Conservation (phyloP, 2,888 invertebrate species). For the Pyralis farinalis region DNA sequence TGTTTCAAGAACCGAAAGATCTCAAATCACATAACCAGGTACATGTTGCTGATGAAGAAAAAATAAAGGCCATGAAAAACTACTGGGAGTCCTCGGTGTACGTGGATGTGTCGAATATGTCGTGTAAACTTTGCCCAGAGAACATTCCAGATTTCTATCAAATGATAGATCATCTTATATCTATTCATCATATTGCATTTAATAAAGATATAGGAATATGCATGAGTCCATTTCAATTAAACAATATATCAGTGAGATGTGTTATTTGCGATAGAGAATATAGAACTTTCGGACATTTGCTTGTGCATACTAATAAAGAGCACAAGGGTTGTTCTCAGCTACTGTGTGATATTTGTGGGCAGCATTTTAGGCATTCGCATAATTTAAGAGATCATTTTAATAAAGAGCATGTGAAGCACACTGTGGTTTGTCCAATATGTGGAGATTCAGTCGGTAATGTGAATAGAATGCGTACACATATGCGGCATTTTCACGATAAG, state of each 20-base stretch:
- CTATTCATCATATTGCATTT: slow-evolving; percentile 27
- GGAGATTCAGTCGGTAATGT: slow-evolving; percentile 39
- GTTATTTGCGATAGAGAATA: slow-evolving; percentile 27
- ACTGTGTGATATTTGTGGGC: slow-evolving; percentile 39
- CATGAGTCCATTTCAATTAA: slow-evolving; percentile 33
- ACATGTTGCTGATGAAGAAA: slow-evolving; percentile 25
- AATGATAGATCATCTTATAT: slow-evolving; percentile 32
- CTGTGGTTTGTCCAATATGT: slow-evolving; percentile 30
- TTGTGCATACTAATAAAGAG: slow-evolving; percentile 33
- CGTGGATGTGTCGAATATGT: slow-evolving; percentile 33
- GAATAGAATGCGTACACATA: slow-evolving; percentile 45
- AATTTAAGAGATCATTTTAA: slow-evolving; percentile 30
- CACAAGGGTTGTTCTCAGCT: slow-evolving; percentile 27
- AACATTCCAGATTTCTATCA: slow-evolving; percentile 24
- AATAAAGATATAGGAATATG: slow-evolving; percentile 25
- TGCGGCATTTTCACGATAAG: slow-evolving; percentile 27
- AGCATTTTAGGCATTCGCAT: slow-evolving; percentile 25
- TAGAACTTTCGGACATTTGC: slow-evolving; percentile 28
- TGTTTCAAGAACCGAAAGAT: slow-evolving; percentile 33
- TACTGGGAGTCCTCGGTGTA: slow-evolving; percentile 32
- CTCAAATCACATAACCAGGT: slow-evolving; percentile 30
- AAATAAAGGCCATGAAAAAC: slow-evolving; percentile 26
- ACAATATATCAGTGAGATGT: slow-evolving; percentile 33
- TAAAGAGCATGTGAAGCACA: slow-evolving; percentile 27
- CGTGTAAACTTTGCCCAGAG: slow-evolving; percentile 30